A percentile compares a stretch with the other conserved stretches of the same genome.
phyloP scores from a whole-genome alignment of 2,888 invertebrate genomes.

The Clitarchus hookeri region DNA sequence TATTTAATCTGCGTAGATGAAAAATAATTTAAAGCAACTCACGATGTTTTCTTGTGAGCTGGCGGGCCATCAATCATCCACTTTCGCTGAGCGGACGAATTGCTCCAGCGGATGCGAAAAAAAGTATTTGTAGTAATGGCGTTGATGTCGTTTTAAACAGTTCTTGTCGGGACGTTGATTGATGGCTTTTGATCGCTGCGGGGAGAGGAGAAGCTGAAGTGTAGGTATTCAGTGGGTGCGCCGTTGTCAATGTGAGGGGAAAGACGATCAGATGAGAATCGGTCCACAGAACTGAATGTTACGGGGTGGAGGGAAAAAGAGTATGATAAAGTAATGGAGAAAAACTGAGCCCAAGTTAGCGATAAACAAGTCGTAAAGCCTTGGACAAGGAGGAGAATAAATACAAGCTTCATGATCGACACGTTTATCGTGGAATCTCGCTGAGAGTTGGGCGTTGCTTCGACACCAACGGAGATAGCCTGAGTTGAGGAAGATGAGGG shows the following conservation, averaged over 20 bases:
- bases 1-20: neutral
- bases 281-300: neutral
- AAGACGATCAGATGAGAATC: neutral
- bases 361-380: constrained; percentile 11
- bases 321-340: too few species aligned
- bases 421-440: neutral
- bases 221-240: neutral
- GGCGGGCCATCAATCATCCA: neutral
- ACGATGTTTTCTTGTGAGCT: neutral
- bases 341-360: neutral
- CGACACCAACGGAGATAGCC: neutral
- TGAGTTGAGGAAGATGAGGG: neutral
- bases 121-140: neutral
- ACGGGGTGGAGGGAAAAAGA: neutral
- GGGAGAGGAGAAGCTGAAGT: neutral
- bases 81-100: neutral
- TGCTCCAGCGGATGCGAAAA: neutral
- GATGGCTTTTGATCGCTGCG: neutral
- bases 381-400: neutral
- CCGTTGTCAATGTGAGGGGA: neutral
- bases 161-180: neutral
- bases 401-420: neutral
- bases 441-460: neutral
- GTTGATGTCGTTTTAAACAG: constrained; percentile 1
- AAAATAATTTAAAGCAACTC: neutral